Evolutionary conservation across 2,797 vertebrate species (phyloP), one percentile per base, ranked within the genome.

Genomic region (Arctocebus calabarensis): DNA sequence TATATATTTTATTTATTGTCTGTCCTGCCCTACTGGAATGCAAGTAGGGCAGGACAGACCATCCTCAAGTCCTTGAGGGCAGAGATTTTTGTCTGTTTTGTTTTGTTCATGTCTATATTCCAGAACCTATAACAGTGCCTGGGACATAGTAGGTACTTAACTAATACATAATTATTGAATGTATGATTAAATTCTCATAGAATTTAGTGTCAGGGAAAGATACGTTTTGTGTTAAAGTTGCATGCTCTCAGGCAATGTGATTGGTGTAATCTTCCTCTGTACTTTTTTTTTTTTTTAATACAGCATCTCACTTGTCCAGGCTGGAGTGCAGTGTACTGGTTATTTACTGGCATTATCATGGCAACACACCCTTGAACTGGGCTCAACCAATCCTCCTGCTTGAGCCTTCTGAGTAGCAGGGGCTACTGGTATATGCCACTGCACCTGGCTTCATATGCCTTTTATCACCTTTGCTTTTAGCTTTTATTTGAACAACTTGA

Each of bases 401-500:
- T 79, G n/a, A 79, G n/a, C n/a, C 52, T 57, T 7, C 7, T 8
- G 14, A 27, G 52, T 37, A 79, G 52, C 11, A 16, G 52, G 77
- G 52, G 57, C 13, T 79, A 25, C 22, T 9, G n/a, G 52, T 55
- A 19, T 4, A 7, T 20, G 11, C 17, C 1, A 7, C 75, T 78
- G 75, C 32, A 14, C 20, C 11, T n/a, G 45, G 32, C 75, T 37
- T 23, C 37, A 3, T 9, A 8, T 3, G n/a, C 7, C 66, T 70
- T 62, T 48, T 11, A 25, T 16, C 11, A 16, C 37, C 45, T 32
- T 81, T 55, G 27, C 43, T 59, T 81, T 77, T 48, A 77, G 68
- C 55, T 87, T 93, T 64, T 32, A 84, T 92, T 84, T 90, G 77
- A 70, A 90, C 68, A 85, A 43, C 23, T 88, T 74, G 2, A 62